Base-by-base conservation (phyloP, 2,888 invertebrate genomes). In the Pomacea canaliculata region DNA sequence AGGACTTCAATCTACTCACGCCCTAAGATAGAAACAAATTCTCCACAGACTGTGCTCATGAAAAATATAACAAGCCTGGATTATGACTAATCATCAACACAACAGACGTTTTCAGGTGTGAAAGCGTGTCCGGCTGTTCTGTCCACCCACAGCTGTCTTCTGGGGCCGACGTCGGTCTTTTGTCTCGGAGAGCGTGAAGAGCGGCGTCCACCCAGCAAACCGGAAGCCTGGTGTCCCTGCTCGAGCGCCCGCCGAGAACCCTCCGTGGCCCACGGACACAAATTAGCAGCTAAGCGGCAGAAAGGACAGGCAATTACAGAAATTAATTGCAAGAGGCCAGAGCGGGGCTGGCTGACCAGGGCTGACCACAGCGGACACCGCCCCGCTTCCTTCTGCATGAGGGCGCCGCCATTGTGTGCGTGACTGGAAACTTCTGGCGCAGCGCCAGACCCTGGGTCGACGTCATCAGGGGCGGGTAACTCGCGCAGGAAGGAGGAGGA, bases 221-320 rank as follows among this genome's bases (percentile, higher is more conserved):
- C n/a, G 7, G n/a, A 10, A n/a, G 10, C 63, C 63, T 12, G 27
- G 27, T 19, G 10, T n/a, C 2, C 1, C 10, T 63, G 9, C 27
- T 63, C 63, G 23, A n/a, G 23, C 10, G 63, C 10, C 63, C 16
- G 5, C 23, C 27, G 12, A 27, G 23, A 12, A 23, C 23, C 10
- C 16, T 63, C 10, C 27, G 9, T 10, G 63, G 18, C 23, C 63
- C 2, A n/a, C 27, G 73, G 59, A 59, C 56, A 49, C 51, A 66
- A 73, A 59, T 73, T 67, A 73, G 51, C 51, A 65, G 46, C 56
- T 56, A 66, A 51, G 59, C 56, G 60, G 66, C 66, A 37, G 67
- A 18, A 59, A 56, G 27, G 59, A 66, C 66, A 49, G 73, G 46
- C 67, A 73, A 73, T 73, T 73, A 67, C 73, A 46, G 65, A 73